These are phyloP conservation scores for Musca domestica DNA, from an alignment of 1,140 invertebrate species.

Conservation along the genomic window DNA sequence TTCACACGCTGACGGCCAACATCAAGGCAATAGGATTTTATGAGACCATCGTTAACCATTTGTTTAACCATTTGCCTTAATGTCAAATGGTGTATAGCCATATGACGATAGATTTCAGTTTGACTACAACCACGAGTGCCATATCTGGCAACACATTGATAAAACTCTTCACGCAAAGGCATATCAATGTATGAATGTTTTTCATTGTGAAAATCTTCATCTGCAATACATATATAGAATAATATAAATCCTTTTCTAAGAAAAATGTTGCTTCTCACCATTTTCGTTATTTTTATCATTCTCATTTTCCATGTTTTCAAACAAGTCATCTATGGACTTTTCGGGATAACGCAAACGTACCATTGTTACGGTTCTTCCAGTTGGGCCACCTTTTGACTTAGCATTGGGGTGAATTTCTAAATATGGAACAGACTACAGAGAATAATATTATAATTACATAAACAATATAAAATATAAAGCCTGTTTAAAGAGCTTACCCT, in stretches of 20 bases:
- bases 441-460: no score
- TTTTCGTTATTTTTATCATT: slow-evolving; percentile 2
- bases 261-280: background rate
- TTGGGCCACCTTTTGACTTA: background rate
- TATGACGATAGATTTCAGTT: slow-evolving; percentile 35
- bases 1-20: slow-evolving; percentile 37
- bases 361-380: background rate
- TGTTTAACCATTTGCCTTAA: slow-evolving; percentile 35
- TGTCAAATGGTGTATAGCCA: slow-evolving; percentile 28
- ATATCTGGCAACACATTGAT: slow-evolving; percentile 34
- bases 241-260: no score
- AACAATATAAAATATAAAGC: background rate
- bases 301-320: slow-evolving; percentile 8
- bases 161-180: slow-evolving; percentile 38
- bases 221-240: background rate
- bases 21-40: slow-evolving; percentile 35
- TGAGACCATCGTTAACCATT: slow-evolving; percentile 20
- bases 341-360: slow-evolving; percentile 11
- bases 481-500: slow-evolving; percentile 15
- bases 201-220: slow-evolving; percentile 21
- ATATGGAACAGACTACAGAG: background rate
- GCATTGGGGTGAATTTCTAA: background rate
- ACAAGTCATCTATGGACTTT: slow-evolving; percentile 8
- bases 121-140: slow-evolving; percentile 39
- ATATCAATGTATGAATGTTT: slow-evolving; percentile 35